Evolutionary conservation across 2,888 invertebrate species (phyloP).

Genomic region (Norana najaformis): DNA sequence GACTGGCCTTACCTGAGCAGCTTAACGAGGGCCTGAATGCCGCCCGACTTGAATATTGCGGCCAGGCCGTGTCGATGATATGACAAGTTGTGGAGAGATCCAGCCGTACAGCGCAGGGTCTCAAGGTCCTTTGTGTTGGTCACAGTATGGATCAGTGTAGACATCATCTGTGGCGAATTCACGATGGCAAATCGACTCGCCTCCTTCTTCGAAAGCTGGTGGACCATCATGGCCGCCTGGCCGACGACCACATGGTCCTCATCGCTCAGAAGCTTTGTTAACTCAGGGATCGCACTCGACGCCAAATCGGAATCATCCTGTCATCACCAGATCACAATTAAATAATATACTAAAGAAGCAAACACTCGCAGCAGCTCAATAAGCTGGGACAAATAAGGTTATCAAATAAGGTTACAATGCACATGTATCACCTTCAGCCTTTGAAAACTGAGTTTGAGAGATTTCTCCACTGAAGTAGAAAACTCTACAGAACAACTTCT

Average conservation of each 20-base stretch:
- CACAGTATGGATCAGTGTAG: conserved; percentile 90
- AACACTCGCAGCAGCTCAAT: background rate
- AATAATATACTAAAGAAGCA: background rate
- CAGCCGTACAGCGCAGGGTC: conserved; percentile 93
- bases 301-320: conserved; percentile 96
- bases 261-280: conserved; percentile 74
- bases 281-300: conserved; percentile 92
- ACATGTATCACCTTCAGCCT: background rate
- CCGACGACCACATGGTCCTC: conserved; percentile 72
- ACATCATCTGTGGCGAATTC: conserved; percentile 72
- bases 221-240: conserved; percentile 99
- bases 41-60: conserved; percentile 98
- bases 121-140: conserved; percentile 94
- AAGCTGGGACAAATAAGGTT: background rate
- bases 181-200: conserved; percentile 80
- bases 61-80: conserved; percentile 94
- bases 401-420: background rate
- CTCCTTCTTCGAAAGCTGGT: conserved; percentile 96
- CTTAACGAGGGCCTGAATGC: conserved; percentile 97
- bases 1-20: conserved; percentile 72
- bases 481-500: too few species aligned
- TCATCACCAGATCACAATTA: conserved; percentile 65
- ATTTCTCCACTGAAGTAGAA: too few species aligned
- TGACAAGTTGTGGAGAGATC: conserved; percentile 95
- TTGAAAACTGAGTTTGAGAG: too few species aligned